Evolutionary conservation across 2,797 vertebrate genomes (phyloP), one percentile per base, ranked within the genome.

Genomic region (Rhinatrema bivittatum): DNA sequence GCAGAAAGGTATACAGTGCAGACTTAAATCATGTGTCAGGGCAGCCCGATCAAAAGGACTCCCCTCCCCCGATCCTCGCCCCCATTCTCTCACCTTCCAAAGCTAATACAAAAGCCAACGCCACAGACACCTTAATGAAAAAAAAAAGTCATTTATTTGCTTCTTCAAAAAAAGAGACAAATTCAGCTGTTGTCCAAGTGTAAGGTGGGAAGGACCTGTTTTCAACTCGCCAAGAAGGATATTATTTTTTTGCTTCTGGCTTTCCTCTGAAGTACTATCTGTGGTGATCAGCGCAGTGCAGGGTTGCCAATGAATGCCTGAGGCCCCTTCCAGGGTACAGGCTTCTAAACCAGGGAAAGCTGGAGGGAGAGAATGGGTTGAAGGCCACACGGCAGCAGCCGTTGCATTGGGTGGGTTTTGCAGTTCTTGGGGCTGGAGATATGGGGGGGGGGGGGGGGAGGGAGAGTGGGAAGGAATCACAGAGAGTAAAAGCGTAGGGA

Each of bases 301-400:
- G 60, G 55, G 71, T 56, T 85, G 81, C 80, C 82, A 85, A 76
- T 40, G 29, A 79, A 70, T 72, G 65, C 73, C 66, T 72, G 79
- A 81, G 82, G 82, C 81, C 84, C 84, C 56, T 82, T 79, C 68
- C 62, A 82, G 84, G 81, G 78, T 79, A 79, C 80, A 65, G 62
- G 64, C 76, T 80, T 77, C 76, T 65, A 67, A 56, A 70, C 52
- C 66, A 61, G 66, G 17, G 1, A 70, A 50, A 49, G 62, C 69
- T 60, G 53, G 50, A 78, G 69, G 67, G 54, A 82, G 70, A 66
- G 66, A 74, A 77, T 27, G 61, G 68, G 76, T 77, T 77, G 68
- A 62, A 80, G 71, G 64, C 68, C 42, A 65, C 68, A 63, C 42
- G 26, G 65, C 65, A 63, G 68, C 69, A 74, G 62, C 63, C n/a